A percentile compares a stretch with the other conserved stretches of the same genome.
Conservation (phyloP, 2,888 invertebrate genomes). For the Clanis bilineata region DNA sequence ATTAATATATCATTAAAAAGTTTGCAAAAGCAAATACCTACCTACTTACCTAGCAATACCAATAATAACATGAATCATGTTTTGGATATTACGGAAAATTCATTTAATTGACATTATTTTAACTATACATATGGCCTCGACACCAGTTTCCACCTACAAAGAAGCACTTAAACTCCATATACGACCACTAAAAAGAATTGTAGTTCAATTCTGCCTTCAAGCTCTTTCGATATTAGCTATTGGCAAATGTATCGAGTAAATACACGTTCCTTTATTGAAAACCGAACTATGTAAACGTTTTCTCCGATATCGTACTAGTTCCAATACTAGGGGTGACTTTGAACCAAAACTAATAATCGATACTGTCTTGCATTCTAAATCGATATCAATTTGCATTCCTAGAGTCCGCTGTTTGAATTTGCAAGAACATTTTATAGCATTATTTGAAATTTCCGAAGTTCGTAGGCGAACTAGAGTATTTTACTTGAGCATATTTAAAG, state of each 20-base stretch:
- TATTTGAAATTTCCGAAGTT: background rate
- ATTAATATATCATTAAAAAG: no score
- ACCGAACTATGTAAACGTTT: background rate
- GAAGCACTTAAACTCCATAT: background rate
- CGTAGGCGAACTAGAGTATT: background rate
- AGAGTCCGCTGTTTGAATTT: background rate
- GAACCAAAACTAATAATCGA: background rate
- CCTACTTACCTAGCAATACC: no score
- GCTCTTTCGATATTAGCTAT: background rate
- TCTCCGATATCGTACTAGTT: background rate
- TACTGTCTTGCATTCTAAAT: background rate
- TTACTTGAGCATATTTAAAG: background rate
- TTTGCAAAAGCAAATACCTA: no score
- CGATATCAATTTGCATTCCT: background rate
- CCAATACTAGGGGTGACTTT: background rate
- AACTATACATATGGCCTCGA: no score
- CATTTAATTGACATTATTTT: no score
- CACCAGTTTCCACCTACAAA: no score
- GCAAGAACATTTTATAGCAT: background rate
- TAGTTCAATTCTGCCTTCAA: background rate
- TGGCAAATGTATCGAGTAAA: constrained; percentile 1
- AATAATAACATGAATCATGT: no score
- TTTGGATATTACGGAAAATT: no score
- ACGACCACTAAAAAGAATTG: background rate
- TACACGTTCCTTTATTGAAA: background rate